Evolutionary conservation across 1,140 invertebrate genomes (phyloP), one percentile per base, ranked within the genome.

Genomic region (Drosophila chauvacae): DNA sequence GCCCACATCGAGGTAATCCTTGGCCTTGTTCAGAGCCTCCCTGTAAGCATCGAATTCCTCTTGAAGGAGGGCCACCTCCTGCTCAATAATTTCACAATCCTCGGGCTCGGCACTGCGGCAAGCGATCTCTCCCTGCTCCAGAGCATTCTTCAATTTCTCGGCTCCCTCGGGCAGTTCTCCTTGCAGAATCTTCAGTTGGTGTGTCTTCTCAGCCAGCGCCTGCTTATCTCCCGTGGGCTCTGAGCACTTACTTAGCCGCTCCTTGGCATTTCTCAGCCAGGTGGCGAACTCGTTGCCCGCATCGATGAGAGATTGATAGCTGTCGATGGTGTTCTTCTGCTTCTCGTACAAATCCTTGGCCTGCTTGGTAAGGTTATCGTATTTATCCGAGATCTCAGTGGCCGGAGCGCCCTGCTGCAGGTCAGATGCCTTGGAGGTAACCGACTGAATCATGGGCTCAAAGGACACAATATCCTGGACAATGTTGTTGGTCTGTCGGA

Each of bases 181-280:
- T 79, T 97, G 95, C 16, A 98, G 92, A 2, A 97, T 95, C 91
- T 97, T 98, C 2, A 98, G 92, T 87, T 97, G 97, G 6, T 96
- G 96, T 42, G 97, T 95, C 93, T 98, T 98, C 73, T 95, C 96
- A 30, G 95, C 96, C 62, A 97, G 93, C 39, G 95, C 96, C 92
- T 98, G 97, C 84, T 98, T 98, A 84, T 99, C 98, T 18, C 98
- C 98, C 16, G 96, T 98, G 7, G 97, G 97, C 92, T 98, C 97
- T 1, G 97, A 97, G 91, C 97, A 98, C 92, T 98, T 98, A 59
- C 96, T 96, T n/a, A 98, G 93, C 62, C 96, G 95, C 93, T 99
- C 98, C 88, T 97, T 97, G 11, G 97, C 96, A 58, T 95, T 95
- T 83, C 97, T 94, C 44, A 99, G 95, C 98, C 98, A 99, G 81